Base-by-base conservation (phyloP, 2,797 vertebrate species). In the Neostethus bicornis region DNA sequence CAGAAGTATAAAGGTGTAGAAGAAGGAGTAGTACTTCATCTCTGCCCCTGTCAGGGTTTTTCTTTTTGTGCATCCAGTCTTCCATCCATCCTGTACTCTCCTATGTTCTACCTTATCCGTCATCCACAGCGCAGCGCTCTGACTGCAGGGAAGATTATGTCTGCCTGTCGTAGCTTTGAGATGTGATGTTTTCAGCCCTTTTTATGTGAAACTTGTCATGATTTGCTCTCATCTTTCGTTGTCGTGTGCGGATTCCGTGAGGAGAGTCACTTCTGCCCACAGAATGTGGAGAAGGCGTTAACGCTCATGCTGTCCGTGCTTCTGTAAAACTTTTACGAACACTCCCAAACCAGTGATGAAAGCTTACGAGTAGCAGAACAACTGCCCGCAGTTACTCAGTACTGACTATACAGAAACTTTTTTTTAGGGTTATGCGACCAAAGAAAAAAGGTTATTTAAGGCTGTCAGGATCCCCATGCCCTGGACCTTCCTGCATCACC, bases 81-180 rank as follows among this genome's bases (percentile, higher is more conserved):
- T 66, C 26, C 6, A 64, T 35, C 61, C 63, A 73, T 77, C 66
- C 61, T 70, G 68, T 50, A 66, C 38, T 64, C 44, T 20, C 39
- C 39, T 34, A 21, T 46, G 21, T 23, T 8, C 35, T 50, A 47
- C 48, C 54, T 80, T 70, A 80, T 85, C 74, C 77, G 59, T 78
- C 66, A 85, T 80, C 70, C 73, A 39, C 61, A 68, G 69, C 53
- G 44, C 46, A 59, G 42, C 54, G 77, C 81, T 74, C 66, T 66
- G 60, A 73, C 80, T 86, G 79, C 60, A 57, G 65, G 65, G 55
- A 73, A 85, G 84, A 88, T 90, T 86, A 83, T 81, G 77, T 80
- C 81, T 77, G 70, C 61, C 79, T 87, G 84, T 85, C 86, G 80
- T 70, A 53, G 69, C 75, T 64, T 65, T 53, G 52, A 69, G 67